phyloP scores from a whole-genome alignment of 2,888 invertebrate species.

The Abrostola triplasia region DNA sequence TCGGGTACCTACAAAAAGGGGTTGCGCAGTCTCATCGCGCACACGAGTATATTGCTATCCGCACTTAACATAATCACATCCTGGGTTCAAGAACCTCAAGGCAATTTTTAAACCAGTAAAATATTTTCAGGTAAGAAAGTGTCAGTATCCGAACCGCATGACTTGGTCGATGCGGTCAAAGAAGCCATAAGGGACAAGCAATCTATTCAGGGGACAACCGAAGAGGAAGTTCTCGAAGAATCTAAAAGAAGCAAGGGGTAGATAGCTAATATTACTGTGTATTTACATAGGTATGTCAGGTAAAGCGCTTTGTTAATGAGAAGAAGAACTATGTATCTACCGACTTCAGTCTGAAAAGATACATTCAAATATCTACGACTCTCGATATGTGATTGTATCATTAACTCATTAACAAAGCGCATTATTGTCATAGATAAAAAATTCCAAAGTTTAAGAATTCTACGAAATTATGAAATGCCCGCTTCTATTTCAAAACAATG shows the following conservation, averaged over 20 bases:
- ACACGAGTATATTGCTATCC: too few relatives aligned
- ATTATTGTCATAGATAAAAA: slow-evolving; percentile 16
- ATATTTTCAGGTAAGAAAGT: slow-evolving; percentile 89
- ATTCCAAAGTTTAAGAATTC: slow-evolving; percentile 9
- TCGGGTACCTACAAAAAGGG: too few relatives aligned
- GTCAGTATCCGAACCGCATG: slow-evolving; percentile 88
- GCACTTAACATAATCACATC: too few relatives aligned
- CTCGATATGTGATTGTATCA: neutral
- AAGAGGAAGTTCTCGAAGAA: slow-evolving; percentile 77
- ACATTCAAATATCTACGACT: too few relatives aligned
- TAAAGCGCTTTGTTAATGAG: slow-evolving; percentile 38
- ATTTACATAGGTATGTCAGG: slow-evolving; percentile 17
- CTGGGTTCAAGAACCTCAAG: too few relatives aligned
- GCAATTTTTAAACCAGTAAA: neutral
- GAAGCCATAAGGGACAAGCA: slow-evolving; percentile 88
- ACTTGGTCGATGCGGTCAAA: slow-evolving; percentile 89
- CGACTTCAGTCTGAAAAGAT: too few relatives aligned
- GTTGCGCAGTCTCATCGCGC: too few relatives aligned
- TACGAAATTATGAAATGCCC: slow-evolving; percentile 41
- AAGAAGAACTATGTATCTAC: neutral
- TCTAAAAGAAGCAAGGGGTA: slow-evolving; percentile 83
- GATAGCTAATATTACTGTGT: slow-evolving; percentile 25
- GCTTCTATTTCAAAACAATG: slow-evolving; percentile 22
- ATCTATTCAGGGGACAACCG: slow-evolving; percentile 64
- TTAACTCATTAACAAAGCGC: slow-evolving; percentile 33